phyloP scores from a whole-genome alignment of 2,797 vertebrate genomes.

The Octomys mimax region DNA sequence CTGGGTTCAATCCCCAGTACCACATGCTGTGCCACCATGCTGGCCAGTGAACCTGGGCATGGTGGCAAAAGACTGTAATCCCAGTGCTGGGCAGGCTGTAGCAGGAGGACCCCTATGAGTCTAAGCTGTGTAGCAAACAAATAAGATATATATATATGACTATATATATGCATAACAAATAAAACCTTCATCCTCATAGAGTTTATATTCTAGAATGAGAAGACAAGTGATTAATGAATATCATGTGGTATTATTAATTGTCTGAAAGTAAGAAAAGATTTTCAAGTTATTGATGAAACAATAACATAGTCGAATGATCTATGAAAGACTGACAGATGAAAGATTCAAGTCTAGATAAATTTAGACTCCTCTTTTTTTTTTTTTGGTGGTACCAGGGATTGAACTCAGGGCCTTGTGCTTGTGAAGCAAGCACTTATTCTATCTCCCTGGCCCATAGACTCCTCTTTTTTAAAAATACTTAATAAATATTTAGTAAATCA shows the following conservation, averaged over 20 bases:
- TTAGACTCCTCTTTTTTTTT: neutral
- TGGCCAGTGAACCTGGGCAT: too few species aligned
- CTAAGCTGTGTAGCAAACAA: too few species aligned
- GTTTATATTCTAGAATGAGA: neutral
- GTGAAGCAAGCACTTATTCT: too few species aligned
- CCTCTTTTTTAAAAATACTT: constrained; percentile 25
- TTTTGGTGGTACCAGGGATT: too few species aligned
- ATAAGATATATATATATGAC: too few species aligned
- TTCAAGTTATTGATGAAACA: neutral
- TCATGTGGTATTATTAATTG: neutral
- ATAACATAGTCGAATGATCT: neutral
- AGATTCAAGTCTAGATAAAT: neutral
- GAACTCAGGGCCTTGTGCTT: too few species aligned
- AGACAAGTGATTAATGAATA: neutral
- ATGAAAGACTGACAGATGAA: neutral
- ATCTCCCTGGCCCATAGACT: too few species aligned
- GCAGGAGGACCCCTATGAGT: too few species aligned
- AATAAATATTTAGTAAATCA: neutral
- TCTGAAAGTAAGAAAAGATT: neutral
- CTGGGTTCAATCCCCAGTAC: too few species aligned
- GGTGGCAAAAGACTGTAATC: too few species aligned
- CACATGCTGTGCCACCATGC: too few species aligned
- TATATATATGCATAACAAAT: neutral
- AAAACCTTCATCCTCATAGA: neutral
- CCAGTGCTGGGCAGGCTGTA: too few species aligned